phyloP scores from a whole-genome alignment of 2,888 invertebrate species.

The Drosophila quinaria region DNA sequence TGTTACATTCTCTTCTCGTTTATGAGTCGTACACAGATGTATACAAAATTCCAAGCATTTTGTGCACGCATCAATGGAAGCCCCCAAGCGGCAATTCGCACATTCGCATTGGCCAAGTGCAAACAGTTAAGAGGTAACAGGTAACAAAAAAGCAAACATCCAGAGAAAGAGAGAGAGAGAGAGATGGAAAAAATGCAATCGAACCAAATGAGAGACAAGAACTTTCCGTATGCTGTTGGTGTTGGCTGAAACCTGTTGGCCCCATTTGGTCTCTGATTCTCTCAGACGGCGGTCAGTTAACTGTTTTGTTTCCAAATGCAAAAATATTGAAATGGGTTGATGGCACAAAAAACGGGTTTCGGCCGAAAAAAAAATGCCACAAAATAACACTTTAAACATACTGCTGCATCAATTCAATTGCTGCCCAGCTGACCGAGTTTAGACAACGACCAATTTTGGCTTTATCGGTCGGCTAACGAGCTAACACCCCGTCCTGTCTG shows the following conservation, averaged over 20 bases:
- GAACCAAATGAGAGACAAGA: slow-evolving; percentile 34
- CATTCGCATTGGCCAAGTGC: slow-evolving; percentile 33
- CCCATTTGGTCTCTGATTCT: slow-evolving; percentile 50
- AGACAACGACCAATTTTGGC: slow-evolving; percentile 13
- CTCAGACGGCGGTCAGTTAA: slow-evolving; percentile 66
- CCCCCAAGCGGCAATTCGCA: slow-evolving; percentile 29
- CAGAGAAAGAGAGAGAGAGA: too few species aligned
- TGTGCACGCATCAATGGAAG: slow-evolving; percentile 30
- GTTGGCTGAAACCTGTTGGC: slow-evolving; percentile 69
- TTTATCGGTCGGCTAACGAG: slow-evolving; percentile 47
- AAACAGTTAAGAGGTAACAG: slow-evolving; percentile 16
- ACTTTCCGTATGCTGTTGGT: slow-evolving; percentile 40
- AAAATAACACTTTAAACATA: slow-evolving; percentile 31
- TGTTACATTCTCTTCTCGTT: background rate
- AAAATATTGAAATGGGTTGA: slow-evolving; percentile 64
- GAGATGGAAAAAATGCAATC: slow-evolving; percentile 29
- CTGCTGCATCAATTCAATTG: slow-evolving; percentile 52
- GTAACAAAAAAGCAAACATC: slow-evolving; percentile 15
- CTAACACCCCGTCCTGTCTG: slow-evolving; percentile 44
- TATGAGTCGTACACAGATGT: slow-evolving; percentile 9
- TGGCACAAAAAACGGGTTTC: slow-evolving; percentile 58
- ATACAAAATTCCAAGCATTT: slow-evolving; percentile 44
- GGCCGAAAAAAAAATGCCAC: slow-evolving; percentile 11
- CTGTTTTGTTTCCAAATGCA: slow-evolving; percentile 69
- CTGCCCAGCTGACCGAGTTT: slow-evolving; percentile 52